Evolutionary conservation across 2,888 invertebrate species (phyloP), one percentile per base, ranked within the genome.

Genomic region (Phasia obesa): DNA sequence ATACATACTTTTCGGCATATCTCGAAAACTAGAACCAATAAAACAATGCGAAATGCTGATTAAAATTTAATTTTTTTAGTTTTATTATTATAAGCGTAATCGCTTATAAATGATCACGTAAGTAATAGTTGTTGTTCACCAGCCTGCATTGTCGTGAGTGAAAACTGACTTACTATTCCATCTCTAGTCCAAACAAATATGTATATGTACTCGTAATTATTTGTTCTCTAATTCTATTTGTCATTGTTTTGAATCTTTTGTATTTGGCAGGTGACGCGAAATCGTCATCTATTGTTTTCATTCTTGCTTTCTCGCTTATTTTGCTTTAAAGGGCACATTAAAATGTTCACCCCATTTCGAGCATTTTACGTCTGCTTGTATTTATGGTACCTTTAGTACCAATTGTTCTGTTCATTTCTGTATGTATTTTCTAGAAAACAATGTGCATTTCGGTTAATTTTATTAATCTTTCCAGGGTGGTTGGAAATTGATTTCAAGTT

Each of bases 201-300:
- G 35, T 35, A 35, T 11, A 31, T 53, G 19, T 62, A 44, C 55
- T n/a, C n/a, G n/a, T n/a, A n/a, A n/a, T 71, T 53, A 35, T 73
- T 69, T 83, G 44, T 64, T 83, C 62, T 60, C 57, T 79, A 62
- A 75, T 83, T 74, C 62, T 55, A 38, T 78, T 78, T 78, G 65
- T 38, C 44, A 76, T 77, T 82, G 71, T 81, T 77, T 49, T 51
- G 11, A 31, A 53, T 23, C 49, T 85, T 88, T 88, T 89, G 88
- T 90, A 85, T 89, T 87, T 90, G 91, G 91, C 91, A 91, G 91
- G 91, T 91, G 91, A 91, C 91, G 91, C 88, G 88, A 89, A 91
- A 90, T 90, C 90, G 90, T 88, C 71, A 81, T 84, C 88, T 87
- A 89, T 91, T 91, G 91, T 92, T 91, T 88, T 86, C 81, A 76